phyloP scores from a whole-genome alignment of 2,797 vertebrate genomes.

The Phalanger gymnotis region DNA sequence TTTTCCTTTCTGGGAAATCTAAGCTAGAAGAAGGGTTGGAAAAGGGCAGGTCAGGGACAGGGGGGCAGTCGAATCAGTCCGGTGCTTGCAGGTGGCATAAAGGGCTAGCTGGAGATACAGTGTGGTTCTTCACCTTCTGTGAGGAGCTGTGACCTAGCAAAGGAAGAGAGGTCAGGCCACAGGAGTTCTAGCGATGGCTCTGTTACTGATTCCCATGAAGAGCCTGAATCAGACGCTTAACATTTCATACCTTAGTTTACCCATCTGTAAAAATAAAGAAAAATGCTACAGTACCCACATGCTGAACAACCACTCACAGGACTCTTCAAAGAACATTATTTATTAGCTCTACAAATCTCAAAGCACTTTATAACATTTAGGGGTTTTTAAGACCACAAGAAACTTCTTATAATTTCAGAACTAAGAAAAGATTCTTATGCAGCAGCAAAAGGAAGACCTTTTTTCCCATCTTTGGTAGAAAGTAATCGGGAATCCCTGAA shows the following conservation, averaged over 20 bases:
- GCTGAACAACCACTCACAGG: not conserved
- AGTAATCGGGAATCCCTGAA: not conserved
- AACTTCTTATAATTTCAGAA: not conserved
- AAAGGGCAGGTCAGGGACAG: slow-evolving; percentile 31
- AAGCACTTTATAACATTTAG: not conserved
- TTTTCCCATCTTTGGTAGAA: not conserved
- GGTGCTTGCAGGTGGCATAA: not conserved
- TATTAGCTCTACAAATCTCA: not conserved
- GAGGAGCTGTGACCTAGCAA: not conserved
- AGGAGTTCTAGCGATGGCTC: not conserved
- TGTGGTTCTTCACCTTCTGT: not conserved
- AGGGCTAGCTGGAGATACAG: not conserved
- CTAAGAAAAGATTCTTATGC: not conserved
- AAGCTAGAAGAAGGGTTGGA: not conserved
- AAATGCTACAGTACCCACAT: not conserved
- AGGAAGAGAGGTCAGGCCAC: not conserved
- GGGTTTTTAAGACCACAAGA: not conserved
- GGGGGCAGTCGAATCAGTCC: not conserved
- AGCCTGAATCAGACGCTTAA: not conserved
- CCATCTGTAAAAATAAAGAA: not conserved
- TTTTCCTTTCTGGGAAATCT: slow-evolving; percentile 40
- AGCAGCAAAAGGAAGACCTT: not conserved
- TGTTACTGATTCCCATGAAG: not conserved
- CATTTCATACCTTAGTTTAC: not conserved
- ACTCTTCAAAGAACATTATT: not conserved